Base-by-base conservation (phyloP, 2,797 vertebrate genomes). In the Microhierax caerulescens region DNA sequence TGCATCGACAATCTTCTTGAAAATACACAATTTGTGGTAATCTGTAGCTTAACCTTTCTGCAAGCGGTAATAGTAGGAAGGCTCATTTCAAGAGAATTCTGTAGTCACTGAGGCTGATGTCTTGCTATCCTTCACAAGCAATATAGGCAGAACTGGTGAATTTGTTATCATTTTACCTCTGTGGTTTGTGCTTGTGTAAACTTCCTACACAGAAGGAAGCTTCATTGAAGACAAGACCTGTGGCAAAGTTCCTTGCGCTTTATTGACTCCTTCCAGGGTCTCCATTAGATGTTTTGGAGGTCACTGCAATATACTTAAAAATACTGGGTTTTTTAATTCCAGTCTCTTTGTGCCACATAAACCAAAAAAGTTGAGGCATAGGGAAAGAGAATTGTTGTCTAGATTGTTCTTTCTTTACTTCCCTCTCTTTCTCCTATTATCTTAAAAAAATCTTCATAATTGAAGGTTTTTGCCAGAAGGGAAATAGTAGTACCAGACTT, bases 311-410 rank as follows among this genome's bases (percentile, higher is more conserved):
- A 10, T 17, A 17, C 24, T 57, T 86, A 11, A 65, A 78, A 79
- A 68, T 72, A 76, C 11, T 30, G 13, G 3, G 0, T 0, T 0
- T 20, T 74, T 76, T 75, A 24, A 9, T 9, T 88, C 21, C 23
- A 3, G 7, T 79, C 28, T 79, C 27, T 64, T 82, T 53, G 14
- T 85, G 50, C 34, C 10, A 13, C 0, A 0, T 82, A 32, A 93
- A 65, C 11, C 3, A 32, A 47, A 82, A 61, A 63, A 22, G 11
- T 4, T 75, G 73, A 90, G 12, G n/a, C 43, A 27, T 3, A 47
- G 18, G 21, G 51, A 85, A 36, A 64, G 27, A 54, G 14, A 78
- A 56, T 50, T 67, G 28, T 57, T 90, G 36, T 72, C n/a, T 84
- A 41, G 73, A 34, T 67, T 69, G 24, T 5, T 73, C 23, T 16